Percentiles rank a stretch among this genome's conserved stretches.
Conservation (phyloP, 2,797 vertebrate species). For the Phyllotis vaccarum region DNA sequence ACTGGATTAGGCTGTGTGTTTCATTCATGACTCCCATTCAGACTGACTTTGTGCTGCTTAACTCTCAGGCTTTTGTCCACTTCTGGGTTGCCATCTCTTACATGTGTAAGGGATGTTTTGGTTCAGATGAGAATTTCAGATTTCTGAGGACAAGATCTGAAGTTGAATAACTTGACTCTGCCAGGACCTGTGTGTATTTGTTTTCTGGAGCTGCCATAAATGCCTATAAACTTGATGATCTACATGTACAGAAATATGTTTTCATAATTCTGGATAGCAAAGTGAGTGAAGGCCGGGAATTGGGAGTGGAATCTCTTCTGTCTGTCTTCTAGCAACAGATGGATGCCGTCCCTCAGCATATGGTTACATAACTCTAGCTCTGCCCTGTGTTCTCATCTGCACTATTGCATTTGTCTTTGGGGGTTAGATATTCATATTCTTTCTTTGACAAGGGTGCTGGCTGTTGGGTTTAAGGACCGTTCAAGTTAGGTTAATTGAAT, state of each 20-base stretch:
- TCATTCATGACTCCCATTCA: not conserved
- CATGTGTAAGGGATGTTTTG: not conserved
- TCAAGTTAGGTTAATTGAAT: not conserved
- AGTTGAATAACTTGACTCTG: not conserved
- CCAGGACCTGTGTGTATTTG: not conserved
- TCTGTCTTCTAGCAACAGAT: not conserved
- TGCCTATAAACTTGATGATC: not conserved
- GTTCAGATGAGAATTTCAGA: not conserved
- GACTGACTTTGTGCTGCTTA: not conserved
- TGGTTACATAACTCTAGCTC: not conserved
- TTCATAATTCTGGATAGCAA: not conserved
- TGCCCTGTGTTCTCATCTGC: not conserved
- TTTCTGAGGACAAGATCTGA: not conserved
- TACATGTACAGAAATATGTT: slow-evolving; percentile 22
- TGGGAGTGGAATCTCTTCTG: not conserved
- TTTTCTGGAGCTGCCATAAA: not conserved
- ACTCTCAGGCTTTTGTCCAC: not conserved
- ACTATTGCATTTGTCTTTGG: not conserved
- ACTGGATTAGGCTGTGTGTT: not conserved
- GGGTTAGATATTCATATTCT: not conserved
- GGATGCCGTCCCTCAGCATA: not conserved
- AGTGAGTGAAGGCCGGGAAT: not conserved
- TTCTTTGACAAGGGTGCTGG: slow-evolving; percentile 3
- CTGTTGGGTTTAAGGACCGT: not conserved
- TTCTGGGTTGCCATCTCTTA: slow-evolving; percentile 6